Evolutionary conservation across 1,140 invertebrate species (phyloP).

Genomic region (Brachionus angularis): DNA sequence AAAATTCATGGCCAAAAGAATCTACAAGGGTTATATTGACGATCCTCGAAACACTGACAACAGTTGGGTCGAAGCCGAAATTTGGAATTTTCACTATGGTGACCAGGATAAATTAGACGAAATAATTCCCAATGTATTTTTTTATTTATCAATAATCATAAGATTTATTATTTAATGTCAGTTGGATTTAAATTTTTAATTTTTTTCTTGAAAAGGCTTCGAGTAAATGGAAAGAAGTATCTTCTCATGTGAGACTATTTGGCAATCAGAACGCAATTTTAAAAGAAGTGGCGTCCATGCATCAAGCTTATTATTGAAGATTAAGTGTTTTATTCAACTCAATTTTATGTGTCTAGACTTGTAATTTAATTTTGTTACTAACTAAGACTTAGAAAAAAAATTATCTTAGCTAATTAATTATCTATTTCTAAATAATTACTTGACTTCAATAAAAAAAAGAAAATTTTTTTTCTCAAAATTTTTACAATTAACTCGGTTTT

Average conservation of each 20-base stretch:
- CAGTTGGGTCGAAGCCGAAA: slow-evolving; percentile 25
- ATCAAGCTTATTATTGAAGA: slow-evolving; percentile 36
- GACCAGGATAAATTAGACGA: slow-evolving; percentile 12
- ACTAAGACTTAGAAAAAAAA: too few species aligned
- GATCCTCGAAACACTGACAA: slow-evolving; percentile 40
- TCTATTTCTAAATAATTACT: too few species aligned
- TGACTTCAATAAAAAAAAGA: too few species aligned
- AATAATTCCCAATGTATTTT: slow-evolving; percentile 15
- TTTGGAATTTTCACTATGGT: slow-evolving; percentile 38
- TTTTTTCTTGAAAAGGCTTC: background rate
- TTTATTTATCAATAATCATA: background rate
- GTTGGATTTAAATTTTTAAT: background rate
- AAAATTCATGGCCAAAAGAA: background rate
- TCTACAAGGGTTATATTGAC: slow-evolving; percentile 35
- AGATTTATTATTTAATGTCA: too few species aligned
- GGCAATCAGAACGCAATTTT: slow-evolving; percentile 34
- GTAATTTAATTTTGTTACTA: too few species aligned
- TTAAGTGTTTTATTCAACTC: too few species aligned
- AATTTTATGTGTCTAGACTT: too few species aligned
- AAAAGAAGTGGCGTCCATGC: slow-evolving; percentile 12
- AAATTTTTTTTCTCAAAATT: too few species aligned
- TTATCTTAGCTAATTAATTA: too few species aligned
- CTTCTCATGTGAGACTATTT: slow-evolving; percentile 16
- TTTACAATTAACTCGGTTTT: too few species aligned
- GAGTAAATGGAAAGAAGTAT: slow-evolving; percentile 35